Conservation (phyloP, 37 sponge, comb jelly and placozoan genomes). For the Halisarca cf. caerulea region DNA sequence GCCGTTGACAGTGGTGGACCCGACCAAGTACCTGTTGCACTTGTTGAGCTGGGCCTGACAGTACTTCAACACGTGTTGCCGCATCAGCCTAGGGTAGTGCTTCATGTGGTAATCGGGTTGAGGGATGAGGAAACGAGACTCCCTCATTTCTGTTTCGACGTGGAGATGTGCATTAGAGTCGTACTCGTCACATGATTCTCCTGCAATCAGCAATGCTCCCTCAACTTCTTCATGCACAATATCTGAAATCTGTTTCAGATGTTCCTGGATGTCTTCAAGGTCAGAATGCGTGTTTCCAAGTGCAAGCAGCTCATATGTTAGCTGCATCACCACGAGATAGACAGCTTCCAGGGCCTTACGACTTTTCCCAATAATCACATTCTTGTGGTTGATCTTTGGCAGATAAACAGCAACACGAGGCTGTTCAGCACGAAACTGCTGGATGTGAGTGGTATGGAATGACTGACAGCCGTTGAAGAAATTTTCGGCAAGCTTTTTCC, state of each 20-base stretch:
- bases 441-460: slow-evolving; percentile 62
- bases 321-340: slow-evolving; percentile 38
- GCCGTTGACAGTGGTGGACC: not conserved
- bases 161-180: too few relatives aligned
- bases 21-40: not conserved
- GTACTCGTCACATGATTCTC: not conserved
- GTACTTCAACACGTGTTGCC: not conserved
- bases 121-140: not conserved
- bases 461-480: slow-evolving; percentile 31
- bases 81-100: too few relatives aligned
- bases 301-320: slow-evolving; percentile 44
- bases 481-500: slow-evolving; percentile 38
- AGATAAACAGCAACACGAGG: slow-evolving; percentile 28
- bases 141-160: not conserved
- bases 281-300: slow-evolving; percentile 13
- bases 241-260: slow-evolving; percentile 10
- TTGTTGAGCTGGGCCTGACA: not conserved
- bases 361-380: slow-evolving; percentile 13
- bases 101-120: not conserved
- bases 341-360: slow-evolving; percentile 36
- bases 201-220: not conserved
- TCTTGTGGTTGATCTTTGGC: slow-evolving; percentile 27
- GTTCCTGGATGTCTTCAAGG: slow-evolving; percentile 11
- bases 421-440: slow-evolving; percentile 24
- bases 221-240: slow-evolving; percentile 50